phyloP scores from a whole-genome alignment of 2,113 vertebrate species.

The Neodon shergylaensis region DNA sequence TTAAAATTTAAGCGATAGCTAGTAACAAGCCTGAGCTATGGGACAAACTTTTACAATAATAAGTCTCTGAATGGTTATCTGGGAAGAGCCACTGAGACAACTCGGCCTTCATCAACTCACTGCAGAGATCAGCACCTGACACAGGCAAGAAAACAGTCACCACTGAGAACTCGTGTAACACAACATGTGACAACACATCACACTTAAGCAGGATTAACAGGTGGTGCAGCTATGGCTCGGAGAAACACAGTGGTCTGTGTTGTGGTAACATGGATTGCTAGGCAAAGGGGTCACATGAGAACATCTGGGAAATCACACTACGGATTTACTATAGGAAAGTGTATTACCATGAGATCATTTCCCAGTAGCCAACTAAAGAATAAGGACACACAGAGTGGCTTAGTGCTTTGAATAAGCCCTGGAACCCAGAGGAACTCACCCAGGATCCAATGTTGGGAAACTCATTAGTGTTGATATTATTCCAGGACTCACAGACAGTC shows the following conservation, averaged over 20 bases:
- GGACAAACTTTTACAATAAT: background rate
- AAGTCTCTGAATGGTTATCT: background rate
- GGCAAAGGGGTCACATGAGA: background rate
- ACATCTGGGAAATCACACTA: background rate
- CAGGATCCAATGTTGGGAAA: conserved; percentile 98
- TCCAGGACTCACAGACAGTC: conserved; percentile 96
- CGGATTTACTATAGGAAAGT: background rate
- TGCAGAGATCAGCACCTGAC: background rate
- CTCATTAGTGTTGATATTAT: conserved; percentile 96
- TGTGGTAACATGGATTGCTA: background rate
- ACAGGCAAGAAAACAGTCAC: background rate
- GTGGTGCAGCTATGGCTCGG: background rate
- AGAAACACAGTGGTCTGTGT: background rate
- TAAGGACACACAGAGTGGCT: background rate
- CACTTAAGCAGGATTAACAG: background rate
- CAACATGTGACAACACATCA: background rate
- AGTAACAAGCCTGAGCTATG: background rate
- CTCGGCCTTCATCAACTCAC: background rate
- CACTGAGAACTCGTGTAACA: background rate
- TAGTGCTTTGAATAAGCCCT: background rate
- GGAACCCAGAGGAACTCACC: conserved; percentile 85
- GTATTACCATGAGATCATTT: background rate
- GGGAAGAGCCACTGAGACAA: background rate
- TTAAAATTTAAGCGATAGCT: background rate
- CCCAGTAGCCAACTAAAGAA: background rate